phyloP scores from a whole-genome alignment of 2,888 invertebrate species.

The Sphecodes monilicornis region DNA sequence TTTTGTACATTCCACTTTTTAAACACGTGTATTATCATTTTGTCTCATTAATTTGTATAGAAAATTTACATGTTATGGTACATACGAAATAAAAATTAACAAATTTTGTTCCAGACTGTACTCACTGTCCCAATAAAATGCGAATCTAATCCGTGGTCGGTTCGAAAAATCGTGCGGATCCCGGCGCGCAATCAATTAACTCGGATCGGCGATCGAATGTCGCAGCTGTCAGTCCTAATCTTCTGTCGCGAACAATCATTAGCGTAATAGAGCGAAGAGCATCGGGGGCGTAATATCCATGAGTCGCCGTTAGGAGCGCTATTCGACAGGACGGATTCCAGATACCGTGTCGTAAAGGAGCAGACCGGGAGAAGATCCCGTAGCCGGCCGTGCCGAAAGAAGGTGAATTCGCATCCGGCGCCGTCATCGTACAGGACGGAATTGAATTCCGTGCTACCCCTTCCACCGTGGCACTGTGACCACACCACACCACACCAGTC shows the following conservation, averaged over 20 bases:
- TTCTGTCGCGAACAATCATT: slow-evolving; percentile 19
- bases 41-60: background rate
- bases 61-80: slow-evolving; percentile 5
- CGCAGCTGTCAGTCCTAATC: slow-evolving; percentile 21
- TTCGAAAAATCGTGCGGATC: background rate
- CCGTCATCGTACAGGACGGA: slow-evolving; percentile 61
- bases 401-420: slow-evolving; percentile 61
- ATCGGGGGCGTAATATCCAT: slow-evolving; percentile 23
- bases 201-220: background rate
- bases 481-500: slow-evolving; percentile 20
- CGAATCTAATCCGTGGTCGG: background rate
- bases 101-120: background rate
- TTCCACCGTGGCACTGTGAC: slow-evolving; percentile 56
- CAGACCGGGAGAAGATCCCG: slow-evolving; percentile 16
- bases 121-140: background rate
- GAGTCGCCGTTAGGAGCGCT: slow-evolving; percentile 33
- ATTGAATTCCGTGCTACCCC: slow-evolving; percentile 72
- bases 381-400: slow-evolving; percentile 32
- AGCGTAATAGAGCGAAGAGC: slow-evolving; percentile 9
- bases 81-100: background rate
- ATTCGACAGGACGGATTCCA: slow-evolving; percentile 28
- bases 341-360: slow-evolving; percentile 41
- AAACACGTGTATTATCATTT: background rate
- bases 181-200: slow-evolving; percentile 15
- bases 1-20: background rate